A percentile compares a stretch with the other conserved stretches of the same genome.
Conservation (phyloP, 2,797 vertebrate species). For the Myotis findleyi region DNA sequence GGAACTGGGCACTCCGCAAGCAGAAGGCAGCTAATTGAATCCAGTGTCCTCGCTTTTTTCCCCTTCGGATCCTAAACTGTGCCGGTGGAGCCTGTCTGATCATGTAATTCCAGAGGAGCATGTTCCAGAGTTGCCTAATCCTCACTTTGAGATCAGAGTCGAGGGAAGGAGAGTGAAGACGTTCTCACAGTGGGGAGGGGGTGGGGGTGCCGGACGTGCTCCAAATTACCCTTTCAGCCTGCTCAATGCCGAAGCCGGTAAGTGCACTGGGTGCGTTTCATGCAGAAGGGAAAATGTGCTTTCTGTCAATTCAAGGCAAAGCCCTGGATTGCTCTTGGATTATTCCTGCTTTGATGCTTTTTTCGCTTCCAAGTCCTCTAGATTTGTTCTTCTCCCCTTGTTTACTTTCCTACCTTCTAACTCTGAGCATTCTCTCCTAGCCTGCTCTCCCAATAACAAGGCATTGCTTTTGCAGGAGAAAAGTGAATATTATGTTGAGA, state of each 20-base stretch:
- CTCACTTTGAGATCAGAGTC: slow-evolving; percentile 82
- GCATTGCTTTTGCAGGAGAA: not conserved
- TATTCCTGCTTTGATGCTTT: slow-evolving; percentile 68
- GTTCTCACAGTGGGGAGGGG: slow-evolving; percentile 50
- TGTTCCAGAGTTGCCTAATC: slow-evolving; percentile 79
- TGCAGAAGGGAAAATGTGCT: slow-evolving; percentile 70
- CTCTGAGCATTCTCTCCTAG: not conserved
- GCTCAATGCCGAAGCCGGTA: slow-evolving; percentile 90
- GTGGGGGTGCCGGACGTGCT: slow-evolving; percentile 66
- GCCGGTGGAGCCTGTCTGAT: slow-evolving; percentile 83
- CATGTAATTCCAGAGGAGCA: slow-evolving; percentile 86
- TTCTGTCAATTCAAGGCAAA: slow-evolving; percentile 68
- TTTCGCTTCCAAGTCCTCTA: slow-evolving; percentile 21
- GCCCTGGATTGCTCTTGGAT: slow-evolving; percentile 74
- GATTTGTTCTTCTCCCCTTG: not conserved
- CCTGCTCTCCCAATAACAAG: not conserved
- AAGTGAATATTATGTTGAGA: not conserved
- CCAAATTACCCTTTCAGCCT: slow-evolving; percentile 81
- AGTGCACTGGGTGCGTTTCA: slow-evolving; percentile 84
- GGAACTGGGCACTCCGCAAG: slow-evolving; percentile 84
- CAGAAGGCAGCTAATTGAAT: slow-evolving; percentile 89
- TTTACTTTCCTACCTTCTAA: not conserved
- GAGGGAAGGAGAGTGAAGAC: slow-evolving; percentile 78
- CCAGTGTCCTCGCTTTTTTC: slow-evolving; percentile 83
- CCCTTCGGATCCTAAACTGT: slow-evolving; percentile 75